Conservation (phyloP, 1,140 invertebrate genomes). For the Drosophila santomea region DNA sequence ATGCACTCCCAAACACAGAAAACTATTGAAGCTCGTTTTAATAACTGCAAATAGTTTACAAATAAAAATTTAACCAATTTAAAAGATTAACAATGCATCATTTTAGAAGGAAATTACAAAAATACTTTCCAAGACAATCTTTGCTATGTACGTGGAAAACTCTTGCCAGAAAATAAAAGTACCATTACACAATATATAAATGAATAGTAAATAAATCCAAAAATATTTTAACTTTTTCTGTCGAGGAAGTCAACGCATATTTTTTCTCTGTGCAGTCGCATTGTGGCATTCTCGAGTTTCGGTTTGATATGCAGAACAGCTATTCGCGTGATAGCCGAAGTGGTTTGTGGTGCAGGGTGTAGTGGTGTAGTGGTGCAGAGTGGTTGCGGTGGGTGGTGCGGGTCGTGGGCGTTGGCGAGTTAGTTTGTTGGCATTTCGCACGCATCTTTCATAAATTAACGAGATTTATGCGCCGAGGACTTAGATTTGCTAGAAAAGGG, state of each 20-base stretch:
- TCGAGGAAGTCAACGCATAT: too few relatives aligned
- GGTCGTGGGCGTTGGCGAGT: slow-evolving; percentile 34
- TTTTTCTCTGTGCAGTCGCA: slow-evolving; percentile 24
- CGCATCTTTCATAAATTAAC: slow-evolving; percentile 77
- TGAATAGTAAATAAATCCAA: too few relatives aligned
- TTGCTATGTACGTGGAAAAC: too few relatives aligned
- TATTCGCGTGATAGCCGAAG: slow-evolving; percentile 47
- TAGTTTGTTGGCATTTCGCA: slow-evolving; percentile 80
- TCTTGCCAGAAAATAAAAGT: too few relatives aligned
- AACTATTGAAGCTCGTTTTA: too few relatives aligned
- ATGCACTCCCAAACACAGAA: slow-evolving; percentile 33
- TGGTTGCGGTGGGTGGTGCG: slow-evolving; percentile 17
- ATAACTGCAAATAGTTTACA: too few relatives aligned
- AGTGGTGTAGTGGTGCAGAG: slow-evolving; percentile 11
- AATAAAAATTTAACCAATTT: too few relatives aligned
- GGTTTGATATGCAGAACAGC: slow-evolving; percentile 74
- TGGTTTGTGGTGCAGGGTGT: slow-evolving; percentile 13
- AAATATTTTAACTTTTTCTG: too few relatives aligned
- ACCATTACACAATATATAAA: too few relatives aligned
- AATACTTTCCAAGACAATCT: too few relatives aligned
- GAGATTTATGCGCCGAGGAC: slow-evolving; percentile 70
- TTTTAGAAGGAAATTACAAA: too few relatives aligned
- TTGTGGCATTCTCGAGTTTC: slow-evolving; percentile 31
- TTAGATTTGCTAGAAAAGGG: slow-evolving; percentile 74
- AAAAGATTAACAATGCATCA: not conserved